Evolutionary conservation across 2,888 invertebrate genomes (phyloP).

Genomic region (Catocala fraxini): DNA sequence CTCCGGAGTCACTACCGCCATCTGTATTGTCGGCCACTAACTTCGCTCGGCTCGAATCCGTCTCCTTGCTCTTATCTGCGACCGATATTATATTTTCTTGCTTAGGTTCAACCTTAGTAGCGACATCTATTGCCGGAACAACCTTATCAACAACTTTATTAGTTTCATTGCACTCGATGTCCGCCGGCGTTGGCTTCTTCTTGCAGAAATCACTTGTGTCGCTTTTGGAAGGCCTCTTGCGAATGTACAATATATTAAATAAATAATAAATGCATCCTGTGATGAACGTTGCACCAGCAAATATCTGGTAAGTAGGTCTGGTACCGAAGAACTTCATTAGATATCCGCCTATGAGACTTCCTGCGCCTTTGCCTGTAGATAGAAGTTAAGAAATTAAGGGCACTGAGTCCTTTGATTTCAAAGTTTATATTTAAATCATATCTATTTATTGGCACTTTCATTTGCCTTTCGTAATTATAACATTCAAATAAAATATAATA

Average conservation of each 20-base stretch:
- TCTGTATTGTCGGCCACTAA: slow-evolving; percentile 70
- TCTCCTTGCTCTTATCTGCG: slow-evolving; percentile 44
- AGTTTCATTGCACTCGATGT: slow-evolving; percentile 71
- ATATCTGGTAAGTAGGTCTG: slow-evolving; percentile 91
- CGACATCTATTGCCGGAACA: slow-evolving; percentile 65
- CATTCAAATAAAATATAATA: too few relatives aligned
- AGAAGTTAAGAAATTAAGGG: slow-evolving; percentile 1
- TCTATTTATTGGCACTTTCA: too few relatives aligned
- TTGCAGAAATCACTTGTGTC: slow-evolving; percentile 88
- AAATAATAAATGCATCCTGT: slow-evolving; percentile 90
- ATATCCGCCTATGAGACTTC: slow-evolving; percentile 92
- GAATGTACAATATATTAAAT: slow-evolving; percentile 90
- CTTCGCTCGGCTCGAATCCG: slow-evolving; percentile 53
- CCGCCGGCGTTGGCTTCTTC: slow-evolving; percentile 78
- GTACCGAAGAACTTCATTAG: slow-evolving; percentile 92
- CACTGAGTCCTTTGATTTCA: too few relatives aligned
- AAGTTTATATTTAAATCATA: too few relatives aligned
- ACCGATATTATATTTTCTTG: slow-evolving; percentile 34
- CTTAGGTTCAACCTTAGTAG: slow-evolving; percentile 56
- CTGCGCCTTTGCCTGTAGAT: slow-evolving; percentile 91
- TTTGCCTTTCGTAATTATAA: too few relatives aligned
- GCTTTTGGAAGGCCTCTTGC: slow-evolving; percentile 79
- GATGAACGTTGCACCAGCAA: slow-evolving; percentile 88
- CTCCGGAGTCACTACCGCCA: slow-evolving; percentile 82
- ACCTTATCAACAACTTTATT: slow-evolving; percentile 60